Percentiles rank a stretch among this genome's conserved stretches.
These are phyloP conservation scores for Pantelozetes paolii DNA, from an alignment of 2,888 invertebrate genomes.

Conservation along the genomic window DNA sequence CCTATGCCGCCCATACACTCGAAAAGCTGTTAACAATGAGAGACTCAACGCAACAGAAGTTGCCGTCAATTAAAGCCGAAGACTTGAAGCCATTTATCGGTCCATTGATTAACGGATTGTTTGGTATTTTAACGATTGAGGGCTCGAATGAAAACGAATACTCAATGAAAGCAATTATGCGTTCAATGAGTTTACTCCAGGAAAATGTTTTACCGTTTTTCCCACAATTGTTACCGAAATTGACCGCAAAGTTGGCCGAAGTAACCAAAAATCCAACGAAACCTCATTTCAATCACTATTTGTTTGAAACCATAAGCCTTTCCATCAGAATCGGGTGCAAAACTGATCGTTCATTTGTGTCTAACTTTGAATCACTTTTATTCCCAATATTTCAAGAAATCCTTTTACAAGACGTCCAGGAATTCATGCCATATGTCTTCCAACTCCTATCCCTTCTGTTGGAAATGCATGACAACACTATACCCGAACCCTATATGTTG, in stretches of 20 bases:
- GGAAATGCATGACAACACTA: conserved; percentile 57
- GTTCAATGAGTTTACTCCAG: conserved; percentile 75
- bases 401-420: conserved; percentile 87
- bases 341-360: conserved; percentile 69
- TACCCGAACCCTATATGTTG: conserved; percentile 77
- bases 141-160: conserved; percentile 92
- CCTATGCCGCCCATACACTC: conserved; percentile 86
- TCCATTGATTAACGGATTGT: conserved; percentile 68
- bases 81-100: conserved; percentile 65
- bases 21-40: conserved; percentile 80
- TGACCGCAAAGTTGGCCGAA: conserved; percentile 73
- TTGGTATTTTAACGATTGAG: conserved; percentile 66
- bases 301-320: conserved; percentile 90
- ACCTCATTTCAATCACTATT: conserved; percentile 96
- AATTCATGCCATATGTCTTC: conserved; percentile 97
- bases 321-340: conserved; percentile 74
- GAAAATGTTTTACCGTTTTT: conserved; percentile 74
- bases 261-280: conserved; percentile 89
- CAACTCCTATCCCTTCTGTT: conserved; percentile 89
- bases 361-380: conserved; percentile 81
- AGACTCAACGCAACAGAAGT: conserved; percentile 57
- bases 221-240: conserved; percentile 71
- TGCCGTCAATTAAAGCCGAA: conserved; percentile 38
- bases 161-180: conserved; percentile 95
- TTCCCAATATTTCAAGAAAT: conserved; percentile 95